These are phyloP conservation scores for Cyclophora punctaria DNA, from an alignment of 2,888 invertebrate species.

Conservation along the genomic window DNA sequence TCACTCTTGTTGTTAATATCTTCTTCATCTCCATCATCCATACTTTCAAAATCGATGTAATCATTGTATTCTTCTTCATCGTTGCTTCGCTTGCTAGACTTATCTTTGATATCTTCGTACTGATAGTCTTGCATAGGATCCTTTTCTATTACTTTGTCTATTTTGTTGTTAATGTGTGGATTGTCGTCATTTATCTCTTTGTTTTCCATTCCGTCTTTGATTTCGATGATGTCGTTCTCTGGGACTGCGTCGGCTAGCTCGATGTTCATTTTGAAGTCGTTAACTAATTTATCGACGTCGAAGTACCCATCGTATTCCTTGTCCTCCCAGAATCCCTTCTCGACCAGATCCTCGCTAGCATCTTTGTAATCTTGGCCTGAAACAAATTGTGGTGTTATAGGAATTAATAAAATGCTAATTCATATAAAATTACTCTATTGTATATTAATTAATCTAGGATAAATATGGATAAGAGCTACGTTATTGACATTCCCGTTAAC, in stretches of 20 bases:
- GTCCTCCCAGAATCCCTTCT: too few relatives aligned
- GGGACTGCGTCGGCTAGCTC: not conserved
- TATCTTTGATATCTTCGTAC: conserved; percentile 47
- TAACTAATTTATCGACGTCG: not conserved
- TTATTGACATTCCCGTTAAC: too few relatives aligned
- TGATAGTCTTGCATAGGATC: conserved; percentile 37
- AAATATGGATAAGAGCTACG: too few relatives aligned
- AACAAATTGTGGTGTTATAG: too few relatives aligned
- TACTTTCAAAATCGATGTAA: conserved; percentile 4
- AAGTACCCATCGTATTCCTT: not conserved
- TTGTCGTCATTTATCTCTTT: conserved; percentile 12
- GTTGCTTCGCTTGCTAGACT: conserved; percentile 12
- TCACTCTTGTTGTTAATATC: conserved; percentile 1
- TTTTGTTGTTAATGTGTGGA: too few relatives aligned
- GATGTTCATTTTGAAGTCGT: not conserved
- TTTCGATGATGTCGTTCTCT: not conserved
- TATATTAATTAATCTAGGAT: too few relatives aligned
- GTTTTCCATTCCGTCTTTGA: conserved; percentile 8
- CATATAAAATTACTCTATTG: too few relatives aligned
- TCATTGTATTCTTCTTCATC: conserved; percentile 9
- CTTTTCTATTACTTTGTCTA: too few relatives aligned
- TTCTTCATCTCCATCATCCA: conserved; percentile 5
- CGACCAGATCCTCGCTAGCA: too few relatives aligned
- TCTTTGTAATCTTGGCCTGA: too few relatives aligned
- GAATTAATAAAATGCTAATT: too few relatives aligned